Evolutionary conservation across 2,797 vertebrate genomes (phyloP), one percentile per base, ranked within the genome.

Genomic region (Enteromius radiatus): DNA sequence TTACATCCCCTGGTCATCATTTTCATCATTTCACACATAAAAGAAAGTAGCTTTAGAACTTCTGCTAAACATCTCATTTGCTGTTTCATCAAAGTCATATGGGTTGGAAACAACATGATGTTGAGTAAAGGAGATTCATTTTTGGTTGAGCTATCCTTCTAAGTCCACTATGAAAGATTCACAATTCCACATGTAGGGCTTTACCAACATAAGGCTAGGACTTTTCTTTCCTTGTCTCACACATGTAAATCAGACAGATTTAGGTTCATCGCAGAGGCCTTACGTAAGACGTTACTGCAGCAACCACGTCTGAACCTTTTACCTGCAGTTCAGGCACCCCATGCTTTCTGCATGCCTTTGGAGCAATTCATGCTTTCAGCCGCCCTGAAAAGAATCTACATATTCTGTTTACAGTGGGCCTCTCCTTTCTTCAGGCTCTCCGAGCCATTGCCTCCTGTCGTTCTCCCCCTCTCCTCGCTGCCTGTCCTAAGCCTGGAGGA

Each of bases 361-460:
- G 79, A 81, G 79, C 41, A 21, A 63, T 63, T 63, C 54, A 36
- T 28, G 43, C 69, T 73, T 54, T 78, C 76, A 80, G 59, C 23
- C 61, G 38, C 73, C 73, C 84, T 85, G 89, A 82, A 89, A 88
- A 79, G 75, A 84, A 68, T 78, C 69, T 82, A 78, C 74, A 43
- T 84, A 80, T 89, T 61, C 84, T 84, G 81, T 86, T 89, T 79
- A 86, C 87, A 80, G 64, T 59, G 71, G 78, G 80, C 80, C 56
- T 83, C 75, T 84, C 71, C 73, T 70, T 75, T 73, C 86, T 77
- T 73, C 59, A 56, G 71, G 41, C 54, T 82, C 68, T 81, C 85
- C 78, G 43, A 78, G 78, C 71, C 59, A 80, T 71, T 61, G 71
- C 76, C 54, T 81, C 67, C 68, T 71, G 64, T 73, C 79, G 14